phyloP scores from a whole-genome alignment of 2,888 invertebrate species.

The Himalopsyche tibetana region DNA sequence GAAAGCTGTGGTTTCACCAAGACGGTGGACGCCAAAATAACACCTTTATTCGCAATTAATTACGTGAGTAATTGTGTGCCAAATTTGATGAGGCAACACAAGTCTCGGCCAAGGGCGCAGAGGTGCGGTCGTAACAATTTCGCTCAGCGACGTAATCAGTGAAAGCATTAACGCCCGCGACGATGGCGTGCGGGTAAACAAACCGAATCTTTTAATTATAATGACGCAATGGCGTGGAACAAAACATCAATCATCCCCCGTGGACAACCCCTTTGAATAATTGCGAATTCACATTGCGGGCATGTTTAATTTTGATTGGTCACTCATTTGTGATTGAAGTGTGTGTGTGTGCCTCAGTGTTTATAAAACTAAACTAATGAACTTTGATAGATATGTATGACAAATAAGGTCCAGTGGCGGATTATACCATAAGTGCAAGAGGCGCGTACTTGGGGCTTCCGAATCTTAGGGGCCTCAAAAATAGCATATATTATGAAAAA shows the following conservation, averaged over 20 bases:
- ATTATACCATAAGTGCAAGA: too few species aligned
- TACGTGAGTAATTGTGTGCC: background rate
- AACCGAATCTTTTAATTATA: background rate
- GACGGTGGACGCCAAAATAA: too few species aligned
- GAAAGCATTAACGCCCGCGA: background rate
- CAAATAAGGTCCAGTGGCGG: too few species aligned
- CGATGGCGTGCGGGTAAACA: constrained; percentile 1
- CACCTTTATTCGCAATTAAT: too few species aligned
- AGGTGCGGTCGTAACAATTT: background rate
- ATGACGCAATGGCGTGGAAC: background rate
- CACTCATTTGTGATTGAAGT: background rate
- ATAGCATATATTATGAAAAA: too few species aligned
- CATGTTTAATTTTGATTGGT: background rate
- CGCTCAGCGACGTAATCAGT: background rate
- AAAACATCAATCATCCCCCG: background rate
- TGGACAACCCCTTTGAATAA: background rate
- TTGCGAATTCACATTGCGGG: background rate
- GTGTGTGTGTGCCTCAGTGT: too few species aligned
- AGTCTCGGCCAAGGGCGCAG: background rate
- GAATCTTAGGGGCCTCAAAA: too few species aligned
- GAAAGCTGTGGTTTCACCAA: too few species aligned
- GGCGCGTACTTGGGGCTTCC: too few species aligned
- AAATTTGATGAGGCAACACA: background rate
- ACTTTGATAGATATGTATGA: too few species aligned
- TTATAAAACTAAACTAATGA: too few species aligned